These are phyloP conservation scores for Xerus inauris DNA, from an alignment of 2,113 vertebrate species.

Conservation along the genomic window DNA sequence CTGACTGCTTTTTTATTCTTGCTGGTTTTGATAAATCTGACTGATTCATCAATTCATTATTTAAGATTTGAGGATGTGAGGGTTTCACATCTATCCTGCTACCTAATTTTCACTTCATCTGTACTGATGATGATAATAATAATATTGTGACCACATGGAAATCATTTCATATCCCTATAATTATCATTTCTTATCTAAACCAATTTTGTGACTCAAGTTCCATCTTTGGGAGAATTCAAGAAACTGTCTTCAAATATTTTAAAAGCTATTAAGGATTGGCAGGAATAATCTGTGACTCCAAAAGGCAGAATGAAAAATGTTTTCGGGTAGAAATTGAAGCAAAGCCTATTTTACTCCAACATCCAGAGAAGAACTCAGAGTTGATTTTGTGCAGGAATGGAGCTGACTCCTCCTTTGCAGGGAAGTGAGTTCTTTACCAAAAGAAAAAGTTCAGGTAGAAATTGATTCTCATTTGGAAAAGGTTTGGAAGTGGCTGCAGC, in stretches of 20 bases:
- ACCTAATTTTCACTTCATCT: slow-evolving; percentile 16
- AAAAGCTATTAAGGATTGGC: neutral
- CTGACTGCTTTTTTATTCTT: too few species aligned
- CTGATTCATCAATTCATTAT: neutral
- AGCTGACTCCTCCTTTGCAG: neutral
- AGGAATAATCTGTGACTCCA: neutral
- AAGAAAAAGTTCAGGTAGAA: neutral
- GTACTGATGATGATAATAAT: neutral
- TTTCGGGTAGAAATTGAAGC: neutral
- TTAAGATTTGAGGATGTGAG: slow-evolving; percentile 17
- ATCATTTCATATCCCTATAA: neutral
- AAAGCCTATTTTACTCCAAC: neutral
- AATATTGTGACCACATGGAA: neutral
- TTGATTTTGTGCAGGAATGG: neutral
- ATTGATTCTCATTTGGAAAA: neutral
- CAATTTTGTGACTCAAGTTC: neutral
- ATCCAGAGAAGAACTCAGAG: neutral
- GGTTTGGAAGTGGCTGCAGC: neutral
- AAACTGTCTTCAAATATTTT: neutral
- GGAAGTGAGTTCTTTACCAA: neutral
- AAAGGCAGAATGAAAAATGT: neutral
- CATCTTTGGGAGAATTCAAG: neutral
- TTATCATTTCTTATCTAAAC: neutral
- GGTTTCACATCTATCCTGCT: neutral
- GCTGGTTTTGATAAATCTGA: neutral